Evolutionary conservation across 2,113 vertebrate species (phyloP).

Genomic region (Anhinga anhinga): DNA sequence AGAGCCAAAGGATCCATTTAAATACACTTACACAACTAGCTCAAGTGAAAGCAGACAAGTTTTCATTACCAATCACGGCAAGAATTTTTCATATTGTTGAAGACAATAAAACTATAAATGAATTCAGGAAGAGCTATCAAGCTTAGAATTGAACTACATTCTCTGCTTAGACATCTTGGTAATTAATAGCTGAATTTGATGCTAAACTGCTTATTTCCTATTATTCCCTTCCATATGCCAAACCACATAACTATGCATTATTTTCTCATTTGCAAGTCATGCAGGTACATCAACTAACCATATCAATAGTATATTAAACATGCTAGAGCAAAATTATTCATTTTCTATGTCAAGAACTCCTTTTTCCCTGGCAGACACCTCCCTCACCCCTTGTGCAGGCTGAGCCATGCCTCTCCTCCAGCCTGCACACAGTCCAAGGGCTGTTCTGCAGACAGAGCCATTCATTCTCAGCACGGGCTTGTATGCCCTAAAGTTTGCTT

Average conservation of each 20-base stretch:
- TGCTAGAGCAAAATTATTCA: not conserved
- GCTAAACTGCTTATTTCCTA: not conserved
- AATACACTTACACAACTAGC: not conserved
- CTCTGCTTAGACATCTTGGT: not conserved
- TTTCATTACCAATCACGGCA: not conserved
- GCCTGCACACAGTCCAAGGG: not conserved
- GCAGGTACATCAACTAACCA: not conserved
- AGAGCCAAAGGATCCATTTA: not conserved
- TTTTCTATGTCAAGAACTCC: not conserved
- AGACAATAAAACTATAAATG: not conserved
- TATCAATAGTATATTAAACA: not conserved
- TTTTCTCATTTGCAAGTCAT: not conserved
- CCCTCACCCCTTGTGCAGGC: accelerated
- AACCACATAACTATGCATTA: not conserved
- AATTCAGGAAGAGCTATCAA: not conserved
- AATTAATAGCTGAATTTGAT: constrained; percentile 5
- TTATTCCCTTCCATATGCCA: not conserved
- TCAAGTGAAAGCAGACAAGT: not conserved
- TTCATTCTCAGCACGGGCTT: not conserved
- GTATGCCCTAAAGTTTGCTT: not conserved
- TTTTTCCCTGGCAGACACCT: not conserved
- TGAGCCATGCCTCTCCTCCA: not conserved
- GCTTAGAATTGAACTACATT: not conserved
- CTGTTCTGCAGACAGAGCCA: not conserved
- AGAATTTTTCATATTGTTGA: not conserved